phyloP scores from a whole-genome alignment of 2,113 vertebrate genomes.

The Odontesthes bonariensis region DNA sequence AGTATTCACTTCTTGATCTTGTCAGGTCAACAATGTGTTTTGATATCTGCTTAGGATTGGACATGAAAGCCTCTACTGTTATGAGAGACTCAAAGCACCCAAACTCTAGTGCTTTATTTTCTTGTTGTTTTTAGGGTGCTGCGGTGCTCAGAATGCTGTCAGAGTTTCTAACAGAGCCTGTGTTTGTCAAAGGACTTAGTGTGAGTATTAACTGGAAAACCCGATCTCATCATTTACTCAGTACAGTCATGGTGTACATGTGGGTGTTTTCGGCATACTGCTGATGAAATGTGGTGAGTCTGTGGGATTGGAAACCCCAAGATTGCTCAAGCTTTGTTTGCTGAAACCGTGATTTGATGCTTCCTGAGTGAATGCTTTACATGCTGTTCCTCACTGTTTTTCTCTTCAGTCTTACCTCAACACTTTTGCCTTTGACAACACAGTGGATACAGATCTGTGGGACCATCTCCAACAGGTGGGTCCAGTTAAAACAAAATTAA shows the following conservation, averaged over 20 bases:
- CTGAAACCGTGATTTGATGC: neutral
- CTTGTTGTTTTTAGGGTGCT: conserved; percentile 83
- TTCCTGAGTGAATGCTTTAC: neutral
- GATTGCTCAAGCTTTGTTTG: neutral
- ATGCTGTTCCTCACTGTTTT: neutral
- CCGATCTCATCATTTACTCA: neutral
- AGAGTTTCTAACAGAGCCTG: conserved; percentile 85
- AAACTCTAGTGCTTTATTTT: conserved; percentile 34
- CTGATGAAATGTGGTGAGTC: neutral
- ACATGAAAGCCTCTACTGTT: neutral
- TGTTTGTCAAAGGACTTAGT: conserved; percentile 88
- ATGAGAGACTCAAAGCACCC: conserved; percentile 1
- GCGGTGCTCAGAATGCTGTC: conserved; percentile 94
- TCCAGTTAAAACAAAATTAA: neutral
- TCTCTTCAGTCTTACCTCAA: conserved; percentile 82
- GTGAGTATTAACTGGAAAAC: conserved; percentile 80
- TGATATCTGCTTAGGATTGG: conserved; percentile 14
- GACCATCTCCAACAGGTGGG: conserved; percentile 86
- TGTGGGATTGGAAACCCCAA: neutral
- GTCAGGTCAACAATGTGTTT: neutral
- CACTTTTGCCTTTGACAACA: conserved; percentile 84
- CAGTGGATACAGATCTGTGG: conserved; percentile 89
- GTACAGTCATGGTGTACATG: neutral
- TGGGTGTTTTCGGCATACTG: neutral
- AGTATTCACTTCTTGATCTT: neutral